A percentile compares a stretch with the other conserved stretches of the same genome.
phyloP scores from a whole-genome alignment of 30 jellyfish, hydroid and myxozoan genomes.

The Pseudorhiza aurosa region DNA sequence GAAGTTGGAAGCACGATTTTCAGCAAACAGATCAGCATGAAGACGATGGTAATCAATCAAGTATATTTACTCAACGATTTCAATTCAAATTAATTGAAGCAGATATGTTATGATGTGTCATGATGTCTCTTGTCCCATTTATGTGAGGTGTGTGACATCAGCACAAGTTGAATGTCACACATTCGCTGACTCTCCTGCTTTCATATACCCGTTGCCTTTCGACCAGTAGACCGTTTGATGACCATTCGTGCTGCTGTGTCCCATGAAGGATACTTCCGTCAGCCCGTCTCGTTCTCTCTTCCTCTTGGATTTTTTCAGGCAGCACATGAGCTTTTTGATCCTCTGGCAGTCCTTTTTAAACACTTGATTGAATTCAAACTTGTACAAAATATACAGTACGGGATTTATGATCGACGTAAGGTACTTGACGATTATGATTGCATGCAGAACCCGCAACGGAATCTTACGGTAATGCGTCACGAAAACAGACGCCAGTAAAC shows the following conservation, averaged over 20 bases:
- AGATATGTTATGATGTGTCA: too few relatives aligned
- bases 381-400: constrained; percentile 41
- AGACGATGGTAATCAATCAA: too few relatives aligned
- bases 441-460: constrained; percentile 20
- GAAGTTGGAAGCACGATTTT: too few relatives aligned
- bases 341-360: constrained; percentile 37
- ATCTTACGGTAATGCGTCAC: constrained; percentile 5
- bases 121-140: too few relatives aligned
- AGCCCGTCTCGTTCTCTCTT: neutral
- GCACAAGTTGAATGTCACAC: neutral
- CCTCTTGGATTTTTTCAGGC: neutral
- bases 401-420: constrained; percentile 68
- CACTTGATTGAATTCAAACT: constrained; percentile 59
- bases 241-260: neutral
- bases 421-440: constrained; percentile 38
- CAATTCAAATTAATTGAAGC: too few relatives aligned
- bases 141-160: too few relatives aligned
- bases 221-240: neutral
- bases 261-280: constrained; percentile 33
- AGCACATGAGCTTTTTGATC: constrained; percentile 5
- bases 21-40: too few relatives aligned
- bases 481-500: constrained; percentile 45
- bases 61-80: too few relatives aligned
- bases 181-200: neutral
- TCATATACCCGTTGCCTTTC: neutral